phyloP scores from a whole-genome alignment of 1,140 invertebrate species.

The Zaprionus gabonicus region DNA sequence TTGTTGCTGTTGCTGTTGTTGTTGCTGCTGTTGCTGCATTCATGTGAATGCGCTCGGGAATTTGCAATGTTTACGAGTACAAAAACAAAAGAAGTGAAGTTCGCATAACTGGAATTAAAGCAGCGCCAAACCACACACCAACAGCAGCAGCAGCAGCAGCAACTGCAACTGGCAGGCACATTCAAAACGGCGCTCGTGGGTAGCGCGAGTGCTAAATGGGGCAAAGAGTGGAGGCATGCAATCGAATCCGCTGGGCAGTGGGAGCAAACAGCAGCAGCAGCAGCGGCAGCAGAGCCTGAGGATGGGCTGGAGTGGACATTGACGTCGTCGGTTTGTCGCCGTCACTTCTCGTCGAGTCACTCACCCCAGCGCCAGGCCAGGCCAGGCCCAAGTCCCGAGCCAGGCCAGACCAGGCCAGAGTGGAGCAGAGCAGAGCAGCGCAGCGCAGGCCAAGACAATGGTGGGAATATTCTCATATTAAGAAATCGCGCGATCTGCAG shows the following conservation, averaged over 20 bases:
- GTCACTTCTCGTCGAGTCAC: conserved; percentile 49
- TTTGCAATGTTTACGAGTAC: conserved; percentile 70
- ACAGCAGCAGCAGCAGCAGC: conserved; percentile 30
- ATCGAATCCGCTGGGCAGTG: conserved; percentile 66
- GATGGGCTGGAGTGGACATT: conserved; percentile 52
- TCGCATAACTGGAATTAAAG: conserved; percentile 81
- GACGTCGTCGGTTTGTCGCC: conserved; percentile 50
- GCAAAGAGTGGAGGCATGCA: conserved; percentile 56
- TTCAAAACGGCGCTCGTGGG: conserved; percentile 63
- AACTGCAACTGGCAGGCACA: conserved; percentile 45
- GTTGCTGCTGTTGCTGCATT: conserved; percentile 32
- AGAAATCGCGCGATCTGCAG: conserved; percentile 82
- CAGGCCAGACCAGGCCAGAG: conserved; percentile 40
- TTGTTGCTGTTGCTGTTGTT: conserved; percentile 9
- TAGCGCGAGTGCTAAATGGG: conserved; percentile 77
- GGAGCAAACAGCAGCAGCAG: conserved; percentile 45
- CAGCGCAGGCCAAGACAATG: conserved; percentile 68
- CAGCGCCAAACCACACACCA: conserved; percentile 61
- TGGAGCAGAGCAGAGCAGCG: neutral
- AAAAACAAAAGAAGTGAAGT: conserved; percentile 75
- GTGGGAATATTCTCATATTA: conserved; percentile 84
- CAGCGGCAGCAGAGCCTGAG: conserved; percentile 23
- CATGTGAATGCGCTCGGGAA: conserved; percentile 76
- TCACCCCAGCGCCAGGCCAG: conserved; percentile 42
- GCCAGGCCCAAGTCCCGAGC: neutral